phyloP scores from a whole-genome alignment of 2,888 invertebrate genomes.

The Schizaphis graminum region DNA sequence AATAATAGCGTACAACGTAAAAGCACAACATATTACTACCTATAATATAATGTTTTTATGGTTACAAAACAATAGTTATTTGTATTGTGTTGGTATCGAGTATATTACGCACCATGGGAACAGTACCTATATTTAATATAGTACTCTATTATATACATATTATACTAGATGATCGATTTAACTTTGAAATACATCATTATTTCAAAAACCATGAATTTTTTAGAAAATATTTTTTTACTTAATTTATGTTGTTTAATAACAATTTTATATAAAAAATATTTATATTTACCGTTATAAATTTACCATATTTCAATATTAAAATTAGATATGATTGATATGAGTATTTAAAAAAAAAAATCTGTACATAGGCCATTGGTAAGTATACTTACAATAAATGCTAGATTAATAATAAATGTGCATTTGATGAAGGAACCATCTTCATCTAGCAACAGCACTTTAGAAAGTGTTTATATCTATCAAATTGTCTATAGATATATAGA shows the following conservation, averaged over 20 bases:
- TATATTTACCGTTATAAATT: background rate
- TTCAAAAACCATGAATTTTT: background rate
- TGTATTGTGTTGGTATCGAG: background rate
- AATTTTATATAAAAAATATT: background rate
- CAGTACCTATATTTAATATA: background rate
- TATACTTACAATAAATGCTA: too few species aligned
- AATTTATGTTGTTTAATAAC: background rate
- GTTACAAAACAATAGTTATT: background rate
- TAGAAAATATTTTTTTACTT: background rate
- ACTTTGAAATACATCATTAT: background rate
- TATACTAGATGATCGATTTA: background rate
- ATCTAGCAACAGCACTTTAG: too few species aligned
- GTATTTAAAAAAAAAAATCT: background rate
- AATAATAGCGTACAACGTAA: background rate
- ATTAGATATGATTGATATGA: background rate
- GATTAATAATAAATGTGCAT: too few species aligned
- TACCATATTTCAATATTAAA: background rate
- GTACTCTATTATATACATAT: too few species aligned
- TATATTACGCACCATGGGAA: background rate
- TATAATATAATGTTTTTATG: background rate
- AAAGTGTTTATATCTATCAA: too few species aligned
- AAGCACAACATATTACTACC: background rate
- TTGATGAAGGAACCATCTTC: too few species aligned
- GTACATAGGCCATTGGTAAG: too few species aligned
- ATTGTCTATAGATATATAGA: too few species aligned